These are phyloP conservation scores for Martes martes DNA, from an alignment of 2,113 vertebrate species.

Conservation along the genomic window DNA sequence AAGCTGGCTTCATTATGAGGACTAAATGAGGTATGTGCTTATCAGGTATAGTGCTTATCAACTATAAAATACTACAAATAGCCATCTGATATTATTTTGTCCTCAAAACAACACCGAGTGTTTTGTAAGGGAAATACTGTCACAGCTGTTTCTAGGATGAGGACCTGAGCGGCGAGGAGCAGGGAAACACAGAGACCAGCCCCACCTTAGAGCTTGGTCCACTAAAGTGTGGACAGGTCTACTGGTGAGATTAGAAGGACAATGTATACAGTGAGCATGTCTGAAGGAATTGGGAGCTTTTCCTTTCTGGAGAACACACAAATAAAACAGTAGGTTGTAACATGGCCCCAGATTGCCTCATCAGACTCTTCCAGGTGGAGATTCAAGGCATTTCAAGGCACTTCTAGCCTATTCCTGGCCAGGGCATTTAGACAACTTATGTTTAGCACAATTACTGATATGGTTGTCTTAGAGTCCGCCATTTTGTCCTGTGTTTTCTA, in stretches of 20 bases:
- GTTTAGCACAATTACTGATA: rapidly evolving
- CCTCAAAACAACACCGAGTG: neutral
- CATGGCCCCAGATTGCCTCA: rapidly evolving
- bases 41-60: too few relatives aligned
- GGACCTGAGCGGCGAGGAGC: rapidly evolving
- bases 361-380: neutral
- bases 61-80: neutral
- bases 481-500: neutral
- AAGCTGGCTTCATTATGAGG: neutral
- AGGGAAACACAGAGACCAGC: neutral
- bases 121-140: neutral
- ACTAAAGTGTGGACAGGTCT: neutral
- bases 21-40: too few relatives aligned
- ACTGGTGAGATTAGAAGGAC: neutral
- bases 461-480: rapidly evolving
- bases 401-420: rapidly evolving
- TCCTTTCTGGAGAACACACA: neutral
- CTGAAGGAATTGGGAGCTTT: neutral
- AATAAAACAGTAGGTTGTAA: neutral
- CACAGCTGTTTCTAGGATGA: neutral
- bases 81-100: neutral
- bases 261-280: rapidly evolving
- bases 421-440: rapidly evolving
- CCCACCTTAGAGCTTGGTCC: neutral
- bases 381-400: rapidly evolving